These are phyloP conservation scores for Xiphophorus couchianus DNA, from an alignment of 2,113 vertebrate genomes.

Conservation along the genomic window DNA sequence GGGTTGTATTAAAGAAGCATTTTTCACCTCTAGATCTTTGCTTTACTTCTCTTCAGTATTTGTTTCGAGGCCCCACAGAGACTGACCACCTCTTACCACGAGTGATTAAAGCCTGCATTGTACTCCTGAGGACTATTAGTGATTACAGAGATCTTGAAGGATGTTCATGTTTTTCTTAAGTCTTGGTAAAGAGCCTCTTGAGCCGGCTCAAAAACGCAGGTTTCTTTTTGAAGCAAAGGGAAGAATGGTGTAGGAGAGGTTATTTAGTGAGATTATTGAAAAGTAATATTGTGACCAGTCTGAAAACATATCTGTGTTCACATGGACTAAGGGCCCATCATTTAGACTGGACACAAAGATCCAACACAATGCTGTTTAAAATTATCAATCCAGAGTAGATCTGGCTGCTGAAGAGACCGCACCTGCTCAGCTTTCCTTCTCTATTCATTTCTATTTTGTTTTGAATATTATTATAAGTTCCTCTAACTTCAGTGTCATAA, in stretches of 20 bases:
- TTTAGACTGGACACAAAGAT: slow-evolving; percentile 68
- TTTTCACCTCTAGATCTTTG: slow-evolving; percentile 11
- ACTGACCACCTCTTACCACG: slow-evolving; percentile 48
- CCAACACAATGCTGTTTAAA: slow-evolving; percentile 43
- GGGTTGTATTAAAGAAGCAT: slow-evolving; percentile 12
- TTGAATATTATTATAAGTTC: neutral
- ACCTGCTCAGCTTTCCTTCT: slow-evolving; percentile 52
- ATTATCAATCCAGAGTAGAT: slow-evolving; percentile 11
- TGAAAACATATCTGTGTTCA: slow-evolving; percentile 41
- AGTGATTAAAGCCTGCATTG: slow-evolving; percentile 37
- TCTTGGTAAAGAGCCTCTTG: slow-evolving; percentile 45
- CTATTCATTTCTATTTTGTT: neutral
- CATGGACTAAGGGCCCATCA: slow-evolving; percentile 47
- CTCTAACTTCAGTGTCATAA: neutral
- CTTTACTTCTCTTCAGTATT: slow-evolving; percentile 1
- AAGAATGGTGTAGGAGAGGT: slow-evolving; percentile 27
- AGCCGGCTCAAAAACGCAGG: slow-evolving; percentile 31
- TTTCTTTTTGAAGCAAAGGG: slow-evolving; percentile 29
- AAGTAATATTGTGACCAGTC: slow-evolving; percentile 28
- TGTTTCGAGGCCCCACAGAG: slow-evolving; percentile 18
- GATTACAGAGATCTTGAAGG: slow-evolving; percentile 39
- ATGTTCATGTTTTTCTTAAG: slow-evolving; percentile 47
- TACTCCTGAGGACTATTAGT: slow-evolving; percentile 31
- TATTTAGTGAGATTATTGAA: slow-evolving; percentile 30
- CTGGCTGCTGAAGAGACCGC: slow-evolving; percentile 36